Percentiles rank a stretch among this genome's conserved stretches.
phyloP scores from a whole-genome alignment of 2,113 vertebrate species.

The Antechinus flavipes region DNA sequence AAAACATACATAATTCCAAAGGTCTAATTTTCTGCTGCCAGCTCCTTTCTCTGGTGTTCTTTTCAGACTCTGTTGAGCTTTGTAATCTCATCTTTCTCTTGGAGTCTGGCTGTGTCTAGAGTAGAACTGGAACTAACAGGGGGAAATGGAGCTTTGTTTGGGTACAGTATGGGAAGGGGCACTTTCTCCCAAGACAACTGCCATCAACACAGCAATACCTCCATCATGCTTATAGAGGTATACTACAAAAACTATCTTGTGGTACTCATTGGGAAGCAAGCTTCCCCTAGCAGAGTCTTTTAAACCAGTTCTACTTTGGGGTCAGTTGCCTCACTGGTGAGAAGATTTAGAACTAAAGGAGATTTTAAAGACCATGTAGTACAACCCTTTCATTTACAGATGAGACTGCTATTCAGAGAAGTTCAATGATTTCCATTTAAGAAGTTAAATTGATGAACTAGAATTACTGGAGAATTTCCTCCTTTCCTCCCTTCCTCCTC shows the following conservation, averaged over 20 bases:
- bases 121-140: background rate
- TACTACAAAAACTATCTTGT: background rate
- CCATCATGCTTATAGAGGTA: background rate
- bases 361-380: background rate
- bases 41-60: conserved; percentile 40
- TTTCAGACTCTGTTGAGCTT: conserved; percentile 48
- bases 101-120: conserved; percentile 43
- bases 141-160: background rate
- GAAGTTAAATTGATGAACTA: background rate
- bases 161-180: background rate
- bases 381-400: background rate
- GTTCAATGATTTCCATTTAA: background rate
- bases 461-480: too few species aligned
- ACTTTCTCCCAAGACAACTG: background rate
- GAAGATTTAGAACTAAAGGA: background rate
- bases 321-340: background rate
- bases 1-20: conserved; percentile 40
- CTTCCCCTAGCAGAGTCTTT: background rate
- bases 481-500: too few species aligned
- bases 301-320: background rate
- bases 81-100: conserved; percentile 62
- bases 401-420: background rate
- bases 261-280: background rate
- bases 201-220: background rate
- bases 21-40: conserved; percentile 54